A percentile compares a stretch with the other conserved stretches of the same genome.
Evolutionary conservation across 2,797 vertebrate species (phyloP).

Genomic region (Phylloscopus collybita): DNA sequence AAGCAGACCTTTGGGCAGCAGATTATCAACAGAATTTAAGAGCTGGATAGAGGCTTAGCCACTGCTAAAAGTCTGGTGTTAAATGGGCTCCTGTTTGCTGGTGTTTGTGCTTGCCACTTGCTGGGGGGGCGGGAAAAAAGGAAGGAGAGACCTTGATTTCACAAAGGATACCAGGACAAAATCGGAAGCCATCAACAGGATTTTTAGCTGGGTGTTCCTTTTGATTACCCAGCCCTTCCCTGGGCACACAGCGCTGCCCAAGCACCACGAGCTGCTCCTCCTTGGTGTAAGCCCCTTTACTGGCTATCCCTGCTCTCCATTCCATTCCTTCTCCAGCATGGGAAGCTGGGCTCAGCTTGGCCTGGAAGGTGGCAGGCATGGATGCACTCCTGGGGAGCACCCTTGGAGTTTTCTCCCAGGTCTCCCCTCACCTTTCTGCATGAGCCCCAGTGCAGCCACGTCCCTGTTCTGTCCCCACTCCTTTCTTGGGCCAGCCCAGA

Average conservation of each 20-base stretch:
- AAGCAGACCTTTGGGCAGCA: not conserved
- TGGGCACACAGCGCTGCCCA: not conserved
- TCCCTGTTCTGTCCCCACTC: not conserved
- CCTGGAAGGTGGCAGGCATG: not conserved
- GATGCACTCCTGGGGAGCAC: not conserved
- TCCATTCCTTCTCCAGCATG: not conserved
- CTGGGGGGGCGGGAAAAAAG: not conserved
- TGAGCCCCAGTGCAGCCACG: not conserved
- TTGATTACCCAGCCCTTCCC: not conserved
- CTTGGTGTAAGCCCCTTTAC: not conserved
- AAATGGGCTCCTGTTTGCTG: not conserved
- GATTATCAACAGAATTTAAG: constrained; percentile 4
- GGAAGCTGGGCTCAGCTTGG: not conserved
- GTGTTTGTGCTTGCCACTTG: not conserved
- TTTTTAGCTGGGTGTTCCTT: not conserved
- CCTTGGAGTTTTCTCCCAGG: not conserved
- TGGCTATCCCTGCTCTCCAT: not conserved
- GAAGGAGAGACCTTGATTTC: not conserved
- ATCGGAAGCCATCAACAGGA: not conserved
- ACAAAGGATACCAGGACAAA: not conserved
- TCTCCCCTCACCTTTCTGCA: not conserved
- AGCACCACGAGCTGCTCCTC: not conserved
- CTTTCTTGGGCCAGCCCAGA: fast-evolving
- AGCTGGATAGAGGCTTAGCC: not conserved
- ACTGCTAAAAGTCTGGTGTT: not conserved